A percentile compares a stretch with the other conserved stretches of the same genome.
These are phyloP conservation scores for Psilanteris sp. DNA, from an alignment of 1,140 invertebrate species.

Conservation along the genomic window DNA sequence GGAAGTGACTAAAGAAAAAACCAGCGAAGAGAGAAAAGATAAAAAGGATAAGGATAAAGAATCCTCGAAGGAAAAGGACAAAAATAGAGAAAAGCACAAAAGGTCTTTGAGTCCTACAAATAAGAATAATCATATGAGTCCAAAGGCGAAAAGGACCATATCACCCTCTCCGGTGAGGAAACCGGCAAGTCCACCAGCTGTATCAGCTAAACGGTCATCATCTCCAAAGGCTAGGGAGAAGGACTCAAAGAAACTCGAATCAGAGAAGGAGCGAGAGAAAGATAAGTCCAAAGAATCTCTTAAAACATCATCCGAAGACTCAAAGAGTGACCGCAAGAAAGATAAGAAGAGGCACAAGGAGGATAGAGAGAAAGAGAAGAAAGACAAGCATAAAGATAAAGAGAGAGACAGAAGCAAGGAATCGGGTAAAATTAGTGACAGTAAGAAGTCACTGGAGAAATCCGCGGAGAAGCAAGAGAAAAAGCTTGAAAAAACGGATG, in stretches of 20 bases:
- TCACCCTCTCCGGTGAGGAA: conserved; percentile 70
- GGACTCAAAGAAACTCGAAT: conserved; percentile 62
- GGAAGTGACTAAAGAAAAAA: conserved; percentile 81
- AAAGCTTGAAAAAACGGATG: conserved; percentile 77
- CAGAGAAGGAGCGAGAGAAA: conserved; percentile 71
- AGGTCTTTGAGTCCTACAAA: conserved; percentile 80
- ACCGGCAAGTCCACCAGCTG: conserved; percentile 74
- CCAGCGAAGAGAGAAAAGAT: conserved; percentile 82
- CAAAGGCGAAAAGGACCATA: conserved; percentile 65
- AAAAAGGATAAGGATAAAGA: conserved; percentile 84
- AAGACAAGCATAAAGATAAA: conserved; percentile 79
- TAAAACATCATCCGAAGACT: conserved; percentile 70
- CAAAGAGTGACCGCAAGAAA: conserved; percentile 76
- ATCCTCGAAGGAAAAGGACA: conserved; percentile 82
- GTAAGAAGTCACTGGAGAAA: conserved; percentile 77
- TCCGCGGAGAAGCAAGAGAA: conserved; percentile 75
- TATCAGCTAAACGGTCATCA: conserved; percentile 70
- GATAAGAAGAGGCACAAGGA: conserved; percentile 81
- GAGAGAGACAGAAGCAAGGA: conserved; percentile 74
- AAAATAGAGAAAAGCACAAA: conserved; percentile 82
- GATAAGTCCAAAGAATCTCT: conserved; percentile 74
- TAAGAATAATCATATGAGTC: conserved; percentile 71
- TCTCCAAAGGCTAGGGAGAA: conserved; percentile 76
- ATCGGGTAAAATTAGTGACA: conserved; percentile 69
- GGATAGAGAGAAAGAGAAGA: conserved; percentile 78